Evolutionary conservation across 2,797 vertebrate species (phyloP), one percentile per base, ranked within the genome.

Genomic region (Sebastolobus altivelis): DNA sequence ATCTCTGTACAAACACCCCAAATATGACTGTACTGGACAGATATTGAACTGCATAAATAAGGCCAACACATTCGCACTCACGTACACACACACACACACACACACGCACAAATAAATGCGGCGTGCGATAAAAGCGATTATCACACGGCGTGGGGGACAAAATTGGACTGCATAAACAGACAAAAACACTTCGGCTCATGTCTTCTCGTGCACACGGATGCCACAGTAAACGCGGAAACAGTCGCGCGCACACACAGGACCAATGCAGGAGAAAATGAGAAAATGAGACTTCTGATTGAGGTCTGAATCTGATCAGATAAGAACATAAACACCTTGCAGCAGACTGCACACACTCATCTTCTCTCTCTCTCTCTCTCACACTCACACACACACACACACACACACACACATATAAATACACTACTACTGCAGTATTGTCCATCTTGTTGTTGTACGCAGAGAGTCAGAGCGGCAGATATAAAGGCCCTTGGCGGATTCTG

Each of bases 281-380:
- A 93, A 90, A 91, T 87, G 58, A 82, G 72, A 88, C 76, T 90
- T 81, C 85, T 90, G 89, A 91, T 86, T 88, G 89, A 89, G 81
- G 86, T 87, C 83, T 69, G 78, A 77, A 79, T 93, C 61, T 65
- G 87, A 92, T 91, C 84, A 86, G 87, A 91, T 87, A 90, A 78
- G 71, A 79, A 81, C 86, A 83, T 81, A 81, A 88, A 89, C 86
- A 90, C 75, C 84, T 86, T 75, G 69, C 61, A 80, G 77, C 77
- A 83, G 67, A 85, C 62, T 37, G 8, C 35, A 65, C 59, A 69
- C 35, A n/a, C n/a, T 72, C 18, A 22, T 37, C 25, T 74, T 9
- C 31, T 16, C 20, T 14, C 16, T 62, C 49, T 16, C 31, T 14
- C 13, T 16, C 61, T 20, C 54, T 1, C 27, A 67, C 65, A 66